Conservation (phyloP, 1,140 invertebrate species). For the Caenorhabditis inopinata region DNA sequence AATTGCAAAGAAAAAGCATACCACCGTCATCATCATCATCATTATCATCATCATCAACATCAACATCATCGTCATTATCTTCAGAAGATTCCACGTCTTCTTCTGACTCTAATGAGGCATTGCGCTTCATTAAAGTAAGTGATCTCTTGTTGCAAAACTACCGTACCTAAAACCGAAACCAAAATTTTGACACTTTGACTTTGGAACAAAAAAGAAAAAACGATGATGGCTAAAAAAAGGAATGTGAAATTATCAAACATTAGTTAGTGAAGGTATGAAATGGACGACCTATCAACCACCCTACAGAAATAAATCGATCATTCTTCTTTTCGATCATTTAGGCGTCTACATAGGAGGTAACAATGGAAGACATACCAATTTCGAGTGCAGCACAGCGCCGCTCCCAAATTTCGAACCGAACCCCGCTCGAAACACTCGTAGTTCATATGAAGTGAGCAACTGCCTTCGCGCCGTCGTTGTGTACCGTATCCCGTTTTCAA, state of each 20-base stretch:
- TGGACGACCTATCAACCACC: neutral
- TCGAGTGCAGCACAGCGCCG: too few species aligned
- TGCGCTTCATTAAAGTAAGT: slow-evolving; percentile 1
- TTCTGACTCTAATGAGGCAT: neutral
- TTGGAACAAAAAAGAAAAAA: neutral
- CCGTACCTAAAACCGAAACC: neutral
- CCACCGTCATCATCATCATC: too few species aligned
- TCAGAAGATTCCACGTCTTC: neutral
- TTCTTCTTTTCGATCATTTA: slow-evolving; percentile 1
- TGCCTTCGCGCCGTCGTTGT: too few species aligned
- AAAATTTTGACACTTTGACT: too few species aligned
- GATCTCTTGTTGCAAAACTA: neutral
- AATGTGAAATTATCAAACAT: slow-evolving; percentile 11
- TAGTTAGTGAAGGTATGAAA: neutral
- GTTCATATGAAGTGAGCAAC: too few species aligned
- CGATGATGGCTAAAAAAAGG: neutral
- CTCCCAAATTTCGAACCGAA: too few species aligned
- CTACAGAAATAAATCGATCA: neutral
- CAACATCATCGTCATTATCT: neutral
- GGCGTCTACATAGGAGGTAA: neutral
- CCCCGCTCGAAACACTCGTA: too few species aligned
- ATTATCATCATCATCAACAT: too few species aligned
- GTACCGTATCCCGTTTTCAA: too few species aligned
- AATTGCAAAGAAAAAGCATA: neutral
- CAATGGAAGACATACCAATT: too few species aligned